Evolutionary conservation across 2,797 vertebrate species (phyloP).

Genomic region (Dipus sagitta): DNA sequence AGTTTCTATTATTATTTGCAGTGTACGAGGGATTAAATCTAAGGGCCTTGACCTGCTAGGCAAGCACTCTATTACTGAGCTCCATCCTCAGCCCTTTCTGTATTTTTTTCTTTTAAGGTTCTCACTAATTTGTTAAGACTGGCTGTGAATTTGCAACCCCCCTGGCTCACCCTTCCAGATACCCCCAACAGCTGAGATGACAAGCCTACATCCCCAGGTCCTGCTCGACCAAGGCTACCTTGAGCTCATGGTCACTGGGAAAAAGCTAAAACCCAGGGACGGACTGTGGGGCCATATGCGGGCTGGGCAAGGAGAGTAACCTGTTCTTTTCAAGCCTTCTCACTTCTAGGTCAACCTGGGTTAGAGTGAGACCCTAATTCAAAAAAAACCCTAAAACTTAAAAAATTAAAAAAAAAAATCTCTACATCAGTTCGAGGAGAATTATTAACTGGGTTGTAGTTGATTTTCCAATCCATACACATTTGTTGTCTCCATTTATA

Average conservation of each 20-base stretch:
- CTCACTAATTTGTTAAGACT: neutral
- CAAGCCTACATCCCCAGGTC: neutral
- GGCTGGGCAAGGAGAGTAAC: neutral
- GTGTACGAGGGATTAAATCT: neutral
- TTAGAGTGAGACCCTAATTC: neutral
- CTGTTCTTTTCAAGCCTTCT: neutral
- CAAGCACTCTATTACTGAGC: neutral
- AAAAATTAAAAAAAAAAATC: neutral
- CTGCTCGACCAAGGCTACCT: neutral
- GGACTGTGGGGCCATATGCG: neutral
- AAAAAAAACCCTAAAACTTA: neutral
- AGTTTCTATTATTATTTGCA: too few relatives aligned
- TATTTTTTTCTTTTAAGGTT: neutral
- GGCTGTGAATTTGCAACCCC: neutral
- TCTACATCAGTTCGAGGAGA: neutral
- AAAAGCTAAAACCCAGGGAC: accelerated
- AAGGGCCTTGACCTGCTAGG: too few relatives aligned
- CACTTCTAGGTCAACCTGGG: neutral
- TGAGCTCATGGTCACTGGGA: neutral
- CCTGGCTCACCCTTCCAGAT: neutral
- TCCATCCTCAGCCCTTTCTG: neutral
- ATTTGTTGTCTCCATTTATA: neutral
- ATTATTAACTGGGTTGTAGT: neutral
- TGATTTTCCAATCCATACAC: accelerated
- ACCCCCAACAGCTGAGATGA: neutral